Base-by-base conservation (phyloP, 2,113 vertebrate genomes). In the Sturnus vulgaris region DNA sequence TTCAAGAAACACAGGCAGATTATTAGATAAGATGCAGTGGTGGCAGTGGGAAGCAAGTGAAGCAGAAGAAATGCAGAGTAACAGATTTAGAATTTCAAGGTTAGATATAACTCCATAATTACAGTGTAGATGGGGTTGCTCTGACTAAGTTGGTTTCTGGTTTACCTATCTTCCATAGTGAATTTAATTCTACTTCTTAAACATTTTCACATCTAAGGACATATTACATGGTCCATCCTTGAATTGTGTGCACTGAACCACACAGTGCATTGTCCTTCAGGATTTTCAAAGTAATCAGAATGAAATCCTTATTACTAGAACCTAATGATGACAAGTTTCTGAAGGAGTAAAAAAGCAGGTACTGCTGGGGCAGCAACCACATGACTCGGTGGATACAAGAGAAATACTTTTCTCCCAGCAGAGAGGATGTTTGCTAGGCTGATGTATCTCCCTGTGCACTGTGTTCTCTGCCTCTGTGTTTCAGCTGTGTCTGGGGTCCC, bases 171-270 rank as follows among this genome's bases (percentile, higher is more conserved):
- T 50, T 65, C 69, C 57, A 30, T 39, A 61, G 59, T 86, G 75
- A 90, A 94, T 93, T 86, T 90, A 88, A 60, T 92, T 87, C 65
- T 79, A 46, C 78, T 88, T 83, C 52, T 95, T 53, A 91, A 90
- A 83, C 50, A 37, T 82, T 90, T 94, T 83, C 93, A 80, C 49
- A 42, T 88, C 52, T 71, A 77, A 82, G 53, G 66, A n/a, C 56
- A 15, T 70, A 47, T 90, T 77, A 70, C 77, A 40, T 52, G 52
- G 79, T 63, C 59, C 63, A 80, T 89, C 42, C 61, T 66, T 90
- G 78, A 88, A 83, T 21, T 80, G 42, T 59, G 82, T 86, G 47
- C 87, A 66, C 35, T 94, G 94, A 91, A 86, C 42, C 92, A 63
- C 2, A 0, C 11, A 52, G 42, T 55, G 53, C 40, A 13, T 86